Conservation (phyloP, 1,140 invertebrate species). For the Episyrphus balteatus region DNA sequence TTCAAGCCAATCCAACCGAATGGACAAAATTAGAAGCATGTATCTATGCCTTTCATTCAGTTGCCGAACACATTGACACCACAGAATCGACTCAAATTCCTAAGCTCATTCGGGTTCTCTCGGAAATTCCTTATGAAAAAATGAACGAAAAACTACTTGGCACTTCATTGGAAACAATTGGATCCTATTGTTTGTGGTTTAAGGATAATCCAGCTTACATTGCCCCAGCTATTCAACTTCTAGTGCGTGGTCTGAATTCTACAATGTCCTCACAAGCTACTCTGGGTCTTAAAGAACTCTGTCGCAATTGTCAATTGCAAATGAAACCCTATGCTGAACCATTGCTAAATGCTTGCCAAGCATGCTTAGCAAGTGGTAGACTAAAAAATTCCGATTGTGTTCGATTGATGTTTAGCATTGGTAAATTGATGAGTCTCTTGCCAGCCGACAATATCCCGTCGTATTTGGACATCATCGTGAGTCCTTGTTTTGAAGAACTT, state of each 20-base stretch:
- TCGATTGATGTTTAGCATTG: slow-evolving; percentile 65
- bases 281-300: slow-evolving; percentile 76
- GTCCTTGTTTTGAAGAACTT: slow-evolving; percentile 53
- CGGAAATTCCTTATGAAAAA: slow-evolving; percentile 51
- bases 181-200: slow-evolving; percentile 75
- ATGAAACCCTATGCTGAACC: slow-evolving; percentile 60
- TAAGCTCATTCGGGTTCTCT: slow-evolving; percentile 54
- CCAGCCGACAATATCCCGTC: slow-evolving; percentile 50
- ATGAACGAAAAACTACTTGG: slow-evolving; percentile 48
- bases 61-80: slow-evolving; percentile 61
- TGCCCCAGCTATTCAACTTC: slow-evolving; percentile 43
- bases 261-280: slow-evolving; percentile 67
- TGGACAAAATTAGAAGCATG: slow-evolving; percentile 52
- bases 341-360: slow-evolving; percentile 49
- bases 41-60: slow-evolving; percentile 68
- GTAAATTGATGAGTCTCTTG: slow-evolving; percentile 59
- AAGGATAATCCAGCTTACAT: slow-evolving; percentile 48
- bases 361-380: slow-evolving; percentile 40
- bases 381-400: slow-evolving; percentile 53
- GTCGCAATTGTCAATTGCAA: slow-evolving; percentile 60
- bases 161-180: slow-evolving; percentile 60
- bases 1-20: slow-evolving; percentile 36
- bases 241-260: slow-evolving; percentile 55
- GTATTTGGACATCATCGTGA: slow-evolving; percentile 57
- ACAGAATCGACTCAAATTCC: slow-evolving; percentile 52